phyloP scores from a whole-genome alignment of 2,888 invertebrate genomes.

The Parascotia fuliginaria region DNA sequence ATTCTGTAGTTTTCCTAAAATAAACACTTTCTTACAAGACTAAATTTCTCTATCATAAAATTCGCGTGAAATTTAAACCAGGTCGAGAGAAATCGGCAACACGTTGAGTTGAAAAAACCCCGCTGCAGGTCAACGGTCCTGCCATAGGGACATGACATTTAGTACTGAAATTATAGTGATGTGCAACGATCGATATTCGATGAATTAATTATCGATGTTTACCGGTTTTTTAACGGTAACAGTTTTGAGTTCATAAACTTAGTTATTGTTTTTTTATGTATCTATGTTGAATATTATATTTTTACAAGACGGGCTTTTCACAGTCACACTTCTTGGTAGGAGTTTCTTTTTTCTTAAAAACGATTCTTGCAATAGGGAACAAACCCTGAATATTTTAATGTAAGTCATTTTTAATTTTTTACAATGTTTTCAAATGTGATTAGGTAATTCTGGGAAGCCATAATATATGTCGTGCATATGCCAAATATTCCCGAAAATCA shows the following conservation, averaged over 20 bases:
- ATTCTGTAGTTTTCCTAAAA: too few species aligned
- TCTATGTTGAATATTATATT: background rate
- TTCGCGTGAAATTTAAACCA: background rate
- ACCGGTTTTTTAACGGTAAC: background rate
- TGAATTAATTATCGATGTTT: conserved; percentile 27
- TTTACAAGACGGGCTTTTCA: too few species aligned
- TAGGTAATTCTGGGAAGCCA: too few species aligned
- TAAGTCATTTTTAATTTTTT: too few species aligned
- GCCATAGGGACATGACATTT: conserved; percentile 23
- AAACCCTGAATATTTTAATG: too few species aligned
- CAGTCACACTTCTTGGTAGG: too few species aligned
- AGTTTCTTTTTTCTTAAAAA: too few species aligned
- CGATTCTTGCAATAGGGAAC: too few species aligned
- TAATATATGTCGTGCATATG: too few species aligned
- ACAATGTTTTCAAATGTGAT: too few species aligned
- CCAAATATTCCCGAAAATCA: too few species aligned
- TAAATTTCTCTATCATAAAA: background rate
- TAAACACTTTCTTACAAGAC: too few species aligned
- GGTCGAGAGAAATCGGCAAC: background rate
- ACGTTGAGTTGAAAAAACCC: background rate
- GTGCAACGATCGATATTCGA: conserved; percentile 16
- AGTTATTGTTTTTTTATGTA: background rate
- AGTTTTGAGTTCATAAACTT: background rate
- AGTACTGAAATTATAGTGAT: conserved; percentile 21
- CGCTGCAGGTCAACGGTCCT: conserved; percentile 15